Conservation (phyloP, 1,140 invertebrate species). For the Melanaphis sacchari region DNA sequence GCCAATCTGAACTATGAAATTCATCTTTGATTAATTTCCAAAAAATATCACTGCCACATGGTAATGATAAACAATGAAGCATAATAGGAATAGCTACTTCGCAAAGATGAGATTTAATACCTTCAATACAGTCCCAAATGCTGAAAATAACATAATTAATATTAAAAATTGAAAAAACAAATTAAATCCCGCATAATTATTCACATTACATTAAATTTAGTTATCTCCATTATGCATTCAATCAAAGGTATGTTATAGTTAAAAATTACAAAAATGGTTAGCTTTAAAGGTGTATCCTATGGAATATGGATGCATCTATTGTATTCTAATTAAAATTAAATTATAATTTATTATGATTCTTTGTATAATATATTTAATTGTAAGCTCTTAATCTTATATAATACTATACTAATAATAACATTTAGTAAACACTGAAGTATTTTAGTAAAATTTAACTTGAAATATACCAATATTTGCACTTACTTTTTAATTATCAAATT, state of each 20-base stretch:
- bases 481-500: constrained; percentile 95
- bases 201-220: background rate
- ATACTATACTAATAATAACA: background rate
- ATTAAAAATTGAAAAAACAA: background rate
- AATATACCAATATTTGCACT: constrained; percentile 58
- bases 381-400: background rate
- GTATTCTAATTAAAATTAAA: background rate
- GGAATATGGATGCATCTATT: background rate
- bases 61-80: constrained; percentile 92
- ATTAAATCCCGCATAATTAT: background rate
- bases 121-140: constrained; percentile 91
- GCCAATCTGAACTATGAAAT: constrained; percentile 91
- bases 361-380: background rate
- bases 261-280: background rate
- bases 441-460: background rate
- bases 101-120: constrained; percentile 91
- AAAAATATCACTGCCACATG: constrained; percentile 91
- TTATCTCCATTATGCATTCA: background rate
- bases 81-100: constrained; percentile 89
- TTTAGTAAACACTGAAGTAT: background rate
- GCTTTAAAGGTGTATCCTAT: background rate
- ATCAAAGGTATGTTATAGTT: background rate
- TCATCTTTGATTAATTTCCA: constrained; percentile 93
- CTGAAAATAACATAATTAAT: constrained; percentile 66
- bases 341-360: background rate